A percentile compares a stretch with the other conserved stretches of the same genome.
Evolutionary conservation across 2,797 vertebrate genomes (phyloP).

Genomic region (Oryzias sinensis): DNA sequence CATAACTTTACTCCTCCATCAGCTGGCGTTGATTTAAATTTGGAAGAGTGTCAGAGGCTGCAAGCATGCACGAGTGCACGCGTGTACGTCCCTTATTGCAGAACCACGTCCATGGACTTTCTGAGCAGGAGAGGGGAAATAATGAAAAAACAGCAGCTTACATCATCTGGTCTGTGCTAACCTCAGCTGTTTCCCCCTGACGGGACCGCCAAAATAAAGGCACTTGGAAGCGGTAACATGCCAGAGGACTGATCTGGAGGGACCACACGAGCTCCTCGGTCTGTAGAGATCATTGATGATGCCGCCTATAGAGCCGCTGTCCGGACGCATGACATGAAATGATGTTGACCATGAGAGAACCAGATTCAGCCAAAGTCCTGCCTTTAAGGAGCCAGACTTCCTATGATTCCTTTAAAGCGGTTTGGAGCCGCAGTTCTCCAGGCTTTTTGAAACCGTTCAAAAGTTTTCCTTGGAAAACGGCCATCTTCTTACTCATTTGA

Average conservation of each 20-base stretch:
- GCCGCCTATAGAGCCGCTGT: no score
- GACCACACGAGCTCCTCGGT: slow-evolving; percentile 34
- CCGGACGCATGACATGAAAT: no score
- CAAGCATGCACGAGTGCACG: neutral
- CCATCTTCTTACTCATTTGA: no score
- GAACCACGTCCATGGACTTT: slow-evolving; percentile 33
- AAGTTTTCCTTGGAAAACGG: no score
- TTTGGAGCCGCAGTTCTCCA: no score
- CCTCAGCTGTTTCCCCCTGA: slow-evolving; percentile 46
- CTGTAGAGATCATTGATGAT: no score
- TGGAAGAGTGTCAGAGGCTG: slow-evolving; percentile 11
- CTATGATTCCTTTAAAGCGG: no score
- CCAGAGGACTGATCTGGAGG: slow-evolving; percentile 51
- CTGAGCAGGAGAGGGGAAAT: slow-evolving; percentile 27
- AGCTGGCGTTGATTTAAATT: slow-evolving; percentile 16
- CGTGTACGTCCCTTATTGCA: slow-evolving; percentile 13
- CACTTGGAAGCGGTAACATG: slow-evolving; percentile 48
- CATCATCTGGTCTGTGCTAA: slow-evolving; percentile 55
- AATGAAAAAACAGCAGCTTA: slow-evolving; percentile 42
- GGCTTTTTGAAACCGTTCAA: no score
- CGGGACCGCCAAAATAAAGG: slow-evolving; percentile 28
- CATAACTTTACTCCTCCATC: slow-evolving; percentile 30
- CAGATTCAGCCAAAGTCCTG: no score
- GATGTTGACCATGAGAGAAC: no score
- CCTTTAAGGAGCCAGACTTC: no score